phyloP scores from a whole-genome alignment of 2,888 invertebrate genomes.

The Metalampra italica region DNA sequence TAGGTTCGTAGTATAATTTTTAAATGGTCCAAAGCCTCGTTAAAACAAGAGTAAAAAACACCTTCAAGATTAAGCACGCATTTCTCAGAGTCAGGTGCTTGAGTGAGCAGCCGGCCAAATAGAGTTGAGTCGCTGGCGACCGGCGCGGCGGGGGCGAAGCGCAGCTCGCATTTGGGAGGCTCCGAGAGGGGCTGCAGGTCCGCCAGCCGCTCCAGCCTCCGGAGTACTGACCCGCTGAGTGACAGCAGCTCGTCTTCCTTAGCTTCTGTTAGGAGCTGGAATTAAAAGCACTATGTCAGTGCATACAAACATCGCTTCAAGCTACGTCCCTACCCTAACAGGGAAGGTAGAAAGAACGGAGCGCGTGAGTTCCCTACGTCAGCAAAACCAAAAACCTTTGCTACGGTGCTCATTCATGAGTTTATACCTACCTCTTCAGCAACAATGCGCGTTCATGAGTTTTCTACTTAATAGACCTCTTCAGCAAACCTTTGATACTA shows the following conservation, averaged over 20 bases:
- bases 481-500: too few species aligned
- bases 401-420: too few species aligned
- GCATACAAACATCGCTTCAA: neutral
- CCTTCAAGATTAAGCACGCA: constrained; percentile 79
- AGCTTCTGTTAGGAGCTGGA: constrained; percentile 79
- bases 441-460: too few species aligned
- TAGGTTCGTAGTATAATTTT: too few species aligned
- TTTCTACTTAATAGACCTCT: too few species aligned
- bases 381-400: too few species aligned
- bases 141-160: constrained; percentile 55
- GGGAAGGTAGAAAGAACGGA: too few species aligned
- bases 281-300: neutral
- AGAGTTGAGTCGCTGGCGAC: constrained; percentile 50
- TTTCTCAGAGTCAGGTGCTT: constrained; percentile 79
- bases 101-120: constrained; percentile 72
- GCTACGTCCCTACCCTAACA: too few species aligned
- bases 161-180: constrained; percentile 46
- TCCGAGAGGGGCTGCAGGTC: constrained; percentile 65
- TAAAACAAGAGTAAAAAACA: constrained; percentile 22
- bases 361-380: too few species aligned
- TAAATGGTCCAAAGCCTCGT: too few species aligned
- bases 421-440: constrained; percentile 71
- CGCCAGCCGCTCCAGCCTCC: constrained; percentile 80
- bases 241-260: constrained; percentile 85
- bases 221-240: constrained; percentile 81